Base-by-base conservation (phyloP, 2,797 vertebrate species). In the Chrysocyon brachyurus region DNA sequence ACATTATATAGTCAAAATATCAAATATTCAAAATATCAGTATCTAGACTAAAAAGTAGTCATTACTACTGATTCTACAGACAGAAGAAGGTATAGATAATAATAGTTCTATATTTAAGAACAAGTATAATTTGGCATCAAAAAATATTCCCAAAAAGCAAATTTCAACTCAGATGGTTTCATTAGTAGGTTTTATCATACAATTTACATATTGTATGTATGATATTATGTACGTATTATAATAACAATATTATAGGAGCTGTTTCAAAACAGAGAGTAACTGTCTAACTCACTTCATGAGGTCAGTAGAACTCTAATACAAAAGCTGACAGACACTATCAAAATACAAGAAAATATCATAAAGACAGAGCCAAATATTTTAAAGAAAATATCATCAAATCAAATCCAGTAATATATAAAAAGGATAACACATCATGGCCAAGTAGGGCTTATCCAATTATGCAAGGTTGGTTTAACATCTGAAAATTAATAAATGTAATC, bases 351-450 rank as follows among this genome's bases (percentile, higher is more conserved):
- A 87, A 93, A 78, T 56, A 70, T 63, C 31, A 64, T 64, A 36
- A 85, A 91, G 54, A 61, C 17, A 79, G 28, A 66, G 31, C 12
- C 57, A 82, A 75, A 54, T 73, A 70, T 4, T 22, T 24, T 54
- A 19, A 92, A 81, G 14, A 81, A 89, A 91, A 63, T 57, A 54
- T 87, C 63, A 61, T 36, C 72, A 90, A 95, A 46, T n/a, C 33
- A 36, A 86, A 66, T 56, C 26, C 52, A 75, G 12, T 63, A 49
- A 75, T 40, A 36, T 40, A 64, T 57, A 70, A 85, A 64, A 88
- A 90, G 21, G 36, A 11, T 94, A 77, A 40, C 24, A 59, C 6
- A 61, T 63, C 24, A 59, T 57, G 36, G 91, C 61, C 31, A 93
- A 78, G 8, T 28, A 57, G 14, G n/a, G 75, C 61, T 96, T 79